phyloP scores from a whole-genome alignment of 2,113 vertebrate species.

The Mormyrus iriodes region DNA sequence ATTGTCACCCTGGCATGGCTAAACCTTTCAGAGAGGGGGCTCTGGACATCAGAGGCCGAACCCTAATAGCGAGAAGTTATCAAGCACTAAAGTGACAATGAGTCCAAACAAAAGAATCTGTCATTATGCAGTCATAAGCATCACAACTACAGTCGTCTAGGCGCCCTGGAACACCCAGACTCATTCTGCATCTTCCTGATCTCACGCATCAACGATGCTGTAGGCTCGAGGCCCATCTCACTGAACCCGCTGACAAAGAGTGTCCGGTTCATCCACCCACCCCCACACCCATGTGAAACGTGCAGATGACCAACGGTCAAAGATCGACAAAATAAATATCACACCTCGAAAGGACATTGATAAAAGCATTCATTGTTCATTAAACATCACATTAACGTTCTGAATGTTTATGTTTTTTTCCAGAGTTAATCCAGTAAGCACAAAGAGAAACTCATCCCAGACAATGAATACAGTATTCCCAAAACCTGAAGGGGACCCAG shows the following conservation, averaged over 20 bases:
- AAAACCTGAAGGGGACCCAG: background rate
- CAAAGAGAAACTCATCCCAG: background rate
- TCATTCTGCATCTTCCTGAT: background rate
- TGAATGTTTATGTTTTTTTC: background rate
- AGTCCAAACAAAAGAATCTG: background rate
- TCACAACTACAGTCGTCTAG: background rate
- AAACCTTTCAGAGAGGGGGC: slow-evolving; percentile 71
- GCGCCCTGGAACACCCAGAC: background rate
- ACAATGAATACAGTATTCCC: background rate
- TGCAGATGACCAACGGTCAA: background rate
- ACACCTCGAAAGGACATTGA: background rate
- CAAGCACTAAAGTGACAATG: background rate
- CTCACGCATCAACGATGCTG: background rate
- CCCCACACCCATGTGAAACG: background rate
- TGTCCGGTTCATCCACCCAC: background rate
- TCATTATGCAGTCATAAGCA: background rate
- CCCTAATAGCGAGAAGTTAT: background rate
- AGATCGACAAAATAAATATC: background rate
- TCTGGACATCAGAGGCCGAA: background rate
- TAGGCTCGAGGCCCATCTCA: background rate
- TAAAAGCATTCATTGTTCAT: background rate
- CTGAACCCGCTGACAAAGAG: background rate
- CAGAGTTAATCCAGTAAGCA: background rate
- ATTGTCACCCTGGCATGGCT: slow-evolving; percentile 69
- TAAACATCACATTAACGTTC: background rate